Base-by-base conservation (phyloP, 2,113 vertebrate genomes). In the Reinhardtius hippoglossoides region DNA sequence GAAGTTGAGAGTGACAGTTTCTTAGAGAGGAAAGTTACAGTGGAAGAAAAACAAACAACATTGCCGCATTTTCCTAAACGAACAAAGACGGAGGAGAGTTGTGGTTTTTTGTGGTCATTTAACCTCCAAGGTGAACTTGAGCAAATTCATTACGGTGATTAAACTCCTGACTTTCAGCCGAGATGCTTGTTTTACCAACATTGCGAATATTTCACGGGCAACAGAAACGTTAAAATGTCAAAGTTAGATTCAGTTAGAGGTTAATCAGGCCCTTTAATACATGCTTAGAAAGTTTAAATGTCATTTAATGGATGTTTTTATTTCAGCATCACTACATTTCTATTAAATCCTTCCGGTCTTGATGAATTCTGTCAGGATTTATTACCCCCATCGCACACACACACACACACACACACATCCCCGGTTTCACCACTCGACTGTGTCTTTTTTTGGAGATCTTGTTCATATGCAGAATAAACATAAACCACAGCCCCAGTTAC, bases 401-500 rank as follows among this genome's bases (percentile, higher is more conserved):
- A 67, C n/a, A n/a, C 23, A 24, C 15, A 5, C n/a, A n/a, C 31
- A 31, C 31, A 31, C 21, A 16, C 27, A 67, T 59, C 50, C 37
- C 23, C 50, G 44, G 7, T 79, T 77, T 70, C 60, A 70, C n/a
- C 21, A 7, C 31, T 59, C 35, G 82, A 26, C 73, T 46, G 60
- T 42, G 62, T 76, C 56, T 73, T 71, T 85, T 64, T 85, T 67
- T 59, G 61, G 61, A 72, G 74, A 55, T 76, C 63, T 80, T 1
- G 67, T 84, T 80, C 69, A 42, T 61, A 68, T 78, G 61, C 44
- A 74, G 76, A 61, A 59, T 40, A 55, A 66, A 68, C 57, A 71
- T 84, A 86, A 83, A 71, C 83, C 66, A 78, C 70, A 66, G 75
- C 75, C 71, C 68, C 84, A 67, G 80, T 82, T 82, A 24, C 76